Evolutionary conservation across 2,113 vertebrate genomes (phyloP), one percentile per base, ranked within the genome.

Genomic region (Grantiella picta): DNA sequence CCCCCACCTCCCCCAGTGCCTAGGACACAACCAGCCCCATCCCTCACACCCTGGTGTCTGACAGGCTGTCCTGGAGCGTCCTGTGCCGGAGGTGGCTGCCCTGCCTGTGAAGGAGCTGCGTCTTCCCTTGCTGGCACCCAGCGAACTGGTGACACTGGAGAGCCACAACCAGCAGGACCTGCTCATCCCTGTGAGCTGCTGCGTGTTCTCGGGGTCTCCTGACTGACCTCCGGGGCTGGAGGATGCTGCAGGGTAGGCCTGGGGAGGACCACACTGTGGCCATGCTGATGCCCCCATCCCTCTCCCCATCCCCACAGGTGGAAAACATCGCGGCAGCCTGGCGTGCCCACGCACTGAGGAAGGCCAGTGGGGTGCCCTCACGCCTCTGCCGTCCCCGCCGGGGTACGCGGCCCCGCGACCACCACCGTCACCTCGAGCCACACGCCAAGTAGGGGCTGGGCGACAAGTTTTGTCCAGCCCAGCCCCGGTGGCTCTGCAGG

Each of bases 121-220:
- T 82, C 87, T 98, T 80, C 95, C 98, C 45, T 94, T 98, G 82
- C 90, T 98, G 91, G 95, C 98, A 50, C 98, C 98, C 15, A 97
- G 69, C 0, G 98, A 98, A 81, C 95, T 98, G 94, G 98, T 97
- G 4, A 90, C 78, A 2, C 93, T 98, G 92, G 98, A 98, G 42
- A 97, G 89, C 73, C 96, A 96, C 90, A 98, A 98, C 88, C 97
- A 91, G 78, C 78, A 31, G 75, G 98, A 98, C 45, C 95, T 97
- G 8, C 96, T 98, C n/a, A 97, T 98, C 86, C 98, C 98, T 87
- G 98, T 98, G 88, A 92, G 97, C 31, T 66, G 38, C 78, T 70
- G 28, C 35, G 14, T 49, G 33, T 23, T 42, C 49, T 9, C 3
- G 3, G 29, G 11, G 27, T 73, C 9, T 44, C 42, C 59, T 11